Base-by-base conservation (phyloP, 2,888 invertebrate species). In the Rosalia funebris region DNA sequence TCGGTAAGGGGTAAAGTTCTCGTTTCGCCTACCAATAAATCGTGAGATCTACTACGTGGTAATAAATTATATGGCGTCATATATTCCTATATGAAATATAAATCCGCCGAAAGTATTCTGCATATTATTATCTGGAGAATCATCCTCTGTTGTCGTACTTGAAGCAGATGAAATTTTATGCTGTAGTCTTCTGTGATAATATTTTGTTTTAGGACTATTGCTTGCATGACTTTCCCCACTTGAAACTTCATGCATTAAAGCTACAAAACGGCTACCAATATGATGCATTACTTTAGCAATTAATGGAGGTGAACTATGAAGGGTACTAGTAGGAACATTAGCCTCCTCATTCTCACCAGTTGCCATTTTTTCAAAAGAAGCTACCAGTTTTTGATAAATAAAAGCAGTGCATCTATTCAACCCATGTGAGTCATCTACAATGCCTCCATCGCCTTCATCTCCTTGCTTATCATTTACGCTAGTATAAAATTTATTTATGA, bases 271-370 rank as follows among this genome's bases (percentile, higher is more conserved):
- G 41, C 92, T 91, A 7, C 95, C 94, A 58, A 95, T 95, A 76
- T 95, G 95, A 71, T 93, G 90, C 93, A 95, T 93, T 10, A 95
- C 95, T 83, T 94, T 93, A 1, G 93, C 92, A 60, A 95, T 91
- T 20, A 95, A 80, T 0, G 95, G 93, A 0, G 94, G 94, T 0
- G 94, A 94, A 63, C 86, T 88, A 66, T 87, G 87, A 48, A 77
- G 79, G 7, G n/a, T 55, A 15, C 55, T n/a, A 42, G 58, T 46
- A 10, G 60, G 39, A 2, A 60, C 58, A 9, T 55, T 57, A 9
- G 50, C 36, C 12, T 81, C 79, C 25, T 77, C 75, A 34, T 79
- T 79, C 41, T 82, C 81, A 39, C 85, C 86, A 0, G 84, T 83
- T 0, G 92, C 90, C 79, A 91, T 88, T 72, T 92, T 90, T 47